Percentiles rank a stretch among this genome's conserved stretches.
Evolutionary conservation across 1,140 invertebrate species (phyloP).

Genomic region (Halictus rubicundus): DNA sequence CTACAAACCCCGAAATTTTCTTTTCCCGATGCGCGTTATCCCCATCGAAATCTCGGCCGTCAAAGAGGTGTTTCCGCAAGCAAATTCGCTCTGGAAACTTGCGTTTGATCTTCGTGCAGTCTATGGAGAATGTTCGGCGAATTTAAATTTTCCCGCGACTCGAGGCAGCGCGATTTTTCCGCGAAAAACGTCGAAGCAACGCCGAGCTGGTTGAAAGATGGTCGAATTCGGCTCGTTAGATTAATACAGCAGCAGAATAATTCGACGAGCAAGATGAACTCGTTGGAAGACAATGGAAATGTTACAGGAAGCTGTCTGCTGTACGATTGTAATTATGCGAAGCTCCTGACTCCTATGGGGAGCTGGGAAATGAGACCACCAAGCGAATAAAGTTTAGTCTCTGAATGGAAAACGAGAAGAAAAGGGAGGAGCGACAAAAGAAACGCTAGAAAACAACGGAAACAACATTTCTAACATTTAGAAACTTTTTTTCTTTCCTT

Average conservation of each 20-base stretch:
- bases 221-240: too few species aligned
- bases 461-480: too few species aligned
- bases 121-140: background rate
- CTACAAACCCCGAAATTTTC: background rate
- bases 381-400: slow-evolving; percentile 4
- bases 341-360: background rate
- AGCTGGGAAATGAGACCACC: background rate
- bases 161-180: background rate
- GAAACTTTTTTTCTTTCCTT: too few species aligned
- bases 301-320: background rate
- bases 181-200: background rate
- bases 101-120: background rate
- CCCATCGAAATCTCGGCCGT: background rate
- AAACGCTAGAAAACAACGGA: background rate
- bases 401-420: background rate
- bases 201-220: background rate
- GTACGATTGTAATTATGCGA: slow-evolving; percentile 52
- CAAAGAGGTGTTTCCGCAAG: background rate
- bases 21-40: too few species aligned
- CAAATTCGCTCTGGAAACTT: background rate
- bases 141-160: background rate
- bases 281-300: slow-evolving; percentile 20
- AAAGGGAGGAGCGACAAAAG: background rate
- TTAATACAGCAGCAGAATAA: slow-evolving; percentile 4
- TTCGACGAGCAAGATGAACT: slow-evolving; percentile 14